A percentile compares a stretch with the other conserved stretches of the same genome.
Conservation (phyloP, 2,888 invertebrate species). For the Andrena camellia region DNA sequence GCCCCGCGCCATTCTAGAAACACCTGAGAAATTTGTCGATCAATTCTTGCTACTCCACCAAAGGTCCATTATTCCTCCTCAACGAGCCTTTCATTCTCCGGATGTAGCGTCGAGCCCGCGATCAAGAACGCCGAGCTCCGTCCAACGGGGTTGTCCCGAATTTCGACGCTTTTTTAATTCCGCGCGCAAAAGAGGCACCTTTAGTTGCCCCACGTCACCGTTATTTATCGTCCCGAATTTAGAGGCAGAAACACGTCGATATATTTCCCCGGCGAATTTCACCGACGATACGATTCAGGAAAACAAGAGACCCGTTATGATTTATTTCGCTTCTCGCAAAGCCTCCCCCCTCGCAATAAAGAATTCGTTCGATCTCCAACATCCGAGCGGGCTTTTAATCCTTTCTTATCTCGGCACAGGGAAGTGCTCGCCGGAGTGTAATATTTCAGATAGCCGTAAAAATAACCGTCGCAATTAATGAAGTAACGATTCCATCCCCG, state of each 20-base stretch:
- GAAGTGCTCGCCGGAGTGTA: background rate
- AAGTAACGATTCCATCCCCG: background rate
- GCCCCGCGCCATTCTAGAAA: conserved; percentile 7
- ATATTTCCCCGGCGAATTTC: background rate
- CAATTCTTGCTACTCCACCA: conserved; percentile 13
- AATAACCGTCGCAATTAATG: background rate
- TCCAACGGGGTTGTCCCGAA: background rate
- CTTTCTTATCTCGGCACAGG: background rate
- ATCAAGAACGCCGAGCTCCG: background rate
- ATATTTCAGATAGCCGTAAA: background rate
- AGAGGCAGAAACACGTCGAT: conserved; percentile 16
- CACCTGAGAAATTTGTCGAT: conserved; percentile 47
- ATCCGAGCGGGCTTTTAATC: conserved; percentile 9
- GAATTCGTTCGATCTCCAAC: conserved; percentile 8
- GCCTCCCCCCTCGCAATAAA: background rate
- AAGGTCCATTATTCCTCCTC: conserved; percentile 29
- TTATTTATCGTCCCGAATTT: conserved; percentile 25
- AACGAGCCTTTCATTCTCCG: conserved; percentile 1
- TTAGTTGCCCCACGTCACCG: background rate
- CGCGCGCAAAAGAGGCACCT: background rate
- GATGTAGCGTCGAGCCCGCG: background rate
- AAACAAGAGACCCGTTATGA: background rate
- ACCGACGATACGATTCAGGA: background rate
- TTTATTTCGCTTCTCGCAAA: conserved; percentile 10
- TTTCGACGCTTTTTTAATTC: background rate